Evolutionary conservation across 2,888 invertebrate species (phyloP), one percentile per base, ranked within the genome.

Genomic region (Iphiclides podalirius): DNA sequence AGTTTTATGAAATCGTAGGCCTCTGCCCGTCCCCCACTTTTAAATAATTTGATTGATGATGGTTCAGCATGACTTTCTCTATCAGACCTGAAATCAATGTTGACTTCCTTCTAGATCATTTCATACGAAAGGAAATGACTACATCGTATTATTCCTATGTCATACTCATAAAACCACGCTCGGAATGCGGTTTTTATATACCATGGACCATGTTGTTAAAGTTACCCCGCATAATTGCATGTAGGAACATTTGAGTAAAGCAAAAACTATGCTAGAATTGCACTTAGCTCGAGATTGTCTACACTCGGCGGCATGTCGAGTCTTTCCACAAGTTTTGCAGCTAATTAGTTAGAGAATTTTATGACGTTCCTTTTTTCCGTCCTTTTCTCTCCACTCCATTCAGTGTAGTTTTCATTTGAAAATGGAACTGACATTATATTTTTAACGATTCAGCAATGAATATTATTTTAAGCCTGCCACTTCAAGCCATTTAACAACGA

Each of bases 301-400:
- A 43, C 48, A 49, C 43, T 38, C 38, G 20, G 16, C 40, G 9
- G 34, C 33, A 34, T 43, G 42, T 48, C 31, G 43, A 49, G 38
- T 26, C 20, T 38, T 42, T 37, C 14, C 33, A 33, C 43, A 38
- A 49, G 37, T 37, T 49, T 48, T 43, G 48, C 48, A 38, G 48
- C 48, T 49, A 49, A 49, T 49, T 49, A 49, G 48, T 42, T 38
- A 38, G 48, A 43, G 48, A 38, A 43, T 49, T 47, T 47, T 47
- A 49, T 49, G 38, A 49, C 43, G 48, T 49, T 41, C 37, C 14
- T 38, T 49, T 49, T 37, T 43, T 38, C 13, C 38, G 1, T 16
- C 23, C 42, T 42, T 42, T 23, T 2, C 20, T 17, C 14, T 11
- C 46, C n/a, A 33, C n/a, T 12, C 20, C n/a, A n/a, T 14, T 7